Evolutionary conservation across 2,888 invertebrate species (phyloP).

Genomic region (Diadegma fenestrale): DNA sequence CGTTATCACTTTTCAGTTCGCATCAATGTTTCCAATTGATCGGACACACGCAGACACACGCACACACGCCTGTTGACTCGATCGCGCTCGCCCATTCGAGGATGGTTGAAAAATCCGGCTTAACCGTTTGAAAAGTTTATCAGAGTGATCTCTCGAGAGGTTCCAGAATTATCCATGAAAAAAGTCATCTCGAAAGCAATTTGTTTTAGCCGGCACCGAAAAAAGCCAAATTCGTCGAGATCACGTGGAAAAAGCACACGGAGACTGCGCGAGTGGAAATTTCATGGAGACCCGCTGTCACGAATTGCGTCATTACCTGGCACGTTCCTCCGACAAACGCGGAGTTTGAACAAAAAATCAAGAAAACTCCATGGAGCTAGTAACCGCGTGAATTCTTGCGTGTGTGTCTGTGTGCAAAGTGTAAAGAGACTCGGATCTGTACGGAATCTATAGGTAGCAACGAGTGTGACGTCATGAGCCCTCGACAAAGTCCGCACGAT

Average conservation of each 20-base stretch:
- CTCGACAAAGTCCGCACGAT: conserved; percentile 61
- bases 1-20: not conserved
- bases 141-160: not conserved
- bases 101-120: not conserved
- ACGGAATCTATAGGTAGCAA: conserved; percentile 43
- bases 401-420: not conserved
- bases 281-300: conserved; percentile 21
- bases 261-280: conserved; percentile 2
- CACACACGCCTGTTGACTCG: not conserved
- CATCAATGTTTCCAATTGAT: conserved; percentile 6
- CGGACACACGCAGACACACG: no score
- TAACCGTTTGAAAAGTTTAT: not conserved
- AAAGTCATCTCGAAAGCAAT: not conserved
- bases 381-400: conserved; percentile 22
- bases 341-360: conserved; percentile 44
- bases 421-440: not conserved
- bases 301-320: conserved; percentile 54
- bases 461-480: conserved; percentile 56
- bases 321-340: conserved; percentile 32
- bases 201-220: not conserved
- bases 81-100: not conserved
- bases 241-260: not conserved
- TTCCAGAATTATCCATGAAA: not conserved
- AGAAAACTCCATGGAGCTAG: conserved; percentile 33
- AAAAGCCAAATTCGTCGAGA: not conserved